Percentiles rank a stretch among this genome's conserved stretches.
phyloP scores from a whole-genome alignment of 2,113 vertebrate genomes.

The Thoracochromis brauschi region DNA sequence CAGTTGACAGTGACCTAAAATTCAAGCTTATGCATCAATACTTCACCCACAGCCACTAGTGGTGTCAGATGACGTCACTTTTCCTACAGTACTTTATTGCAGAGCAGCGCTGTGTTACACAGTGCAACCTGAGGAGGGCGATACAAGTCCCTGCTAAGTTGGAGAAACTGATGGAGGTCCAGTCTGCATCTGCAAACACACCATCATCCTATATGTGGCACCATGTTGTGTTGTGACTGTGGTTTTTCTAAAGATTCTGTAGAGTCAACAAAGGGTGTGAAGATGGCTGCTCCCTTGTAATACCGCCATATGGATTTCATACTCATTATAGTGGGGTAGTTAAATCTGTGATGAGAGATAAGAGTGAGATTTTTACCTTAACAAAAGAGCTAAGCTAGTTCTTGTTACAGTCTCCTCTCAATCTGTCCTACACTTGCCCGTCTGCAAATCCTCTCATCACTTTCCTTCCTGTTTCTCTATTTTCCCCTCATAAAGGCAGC shows the following conservation, averaged over 20 bases:
- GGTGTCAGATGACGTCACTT: conserved; percentile 34
- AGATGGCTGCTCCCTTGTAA: not conserved
- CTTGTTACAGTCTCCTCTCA: not conserved
- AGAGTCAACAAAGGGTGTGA: not conserved
- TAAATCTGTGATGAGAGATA: not conserved
- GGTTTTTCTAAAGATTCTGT: not conserved
- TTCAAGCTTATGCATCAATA: not conserved
- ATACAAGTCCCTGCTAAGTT: conserved; percentile 18
- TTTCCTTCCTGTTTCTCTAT: not conserved
- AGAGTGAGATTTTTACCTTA: not conserved
- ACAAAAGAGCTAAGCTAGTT: not conserved
- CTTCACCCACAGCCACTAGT: not conserved
- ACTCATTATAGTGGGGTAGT: not conserved
- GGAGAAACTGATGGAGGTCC: not conserved
- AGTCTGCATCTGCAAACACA: conserved; percentile 4
- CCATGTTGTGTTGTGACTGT: not conserved
- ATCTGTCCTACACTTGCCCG: not conserved
- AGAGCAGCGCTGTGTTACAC: conserved; percentile 9
- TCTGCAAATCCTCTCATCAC: not conserved
- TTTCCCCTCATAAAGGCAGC: not conserved
- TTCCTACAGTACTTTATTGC: conserved; percentile 42
- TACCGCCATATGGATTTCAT: not conserved
- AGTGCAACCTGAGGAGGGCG: conserved; percentile 51
- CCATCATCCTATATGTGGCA: not conserved
- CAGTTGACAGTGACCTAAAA: not conserved